A percentile compares a stretch with the other conserved stretches of the same genome.
These are phyloP conservation scores for Hipposideros larvatus DNA, from an alignment of 2,797 vertebrate species.

Conservation along the genomic window DNA sequence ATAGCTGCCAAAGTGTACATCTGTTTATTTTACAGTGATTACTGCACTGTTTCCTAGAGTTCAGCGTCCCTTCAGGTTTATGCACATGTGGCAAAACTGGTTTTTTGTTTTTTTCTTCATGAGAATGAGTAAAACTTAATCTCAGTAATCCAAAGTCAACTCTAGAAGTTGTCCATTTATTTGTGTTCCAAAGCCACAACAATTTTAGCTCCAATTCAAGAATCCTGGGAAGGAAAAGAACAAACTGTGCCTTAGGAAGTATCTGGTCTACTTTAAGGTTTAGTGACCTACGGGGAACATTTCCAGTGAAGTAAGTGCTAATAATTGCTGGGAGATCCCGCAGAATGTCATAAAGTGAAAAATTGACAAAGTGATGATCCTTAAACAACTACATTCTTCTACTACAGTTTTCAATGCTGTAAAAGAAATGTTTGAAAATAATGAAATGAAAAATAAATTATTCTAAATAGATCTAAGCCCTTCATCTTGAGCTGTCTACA, in stretches of 20 bases:
- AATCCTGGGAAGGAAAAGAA: background rate
- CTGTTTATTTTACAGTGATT: constrained; percentile 65
- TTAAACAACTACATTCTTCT: background rate
- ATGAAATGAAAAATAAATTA: constrained; percentile 43
- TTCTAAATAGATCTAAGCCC: background rate
- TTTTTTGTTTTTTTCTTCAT: constrained; percentile 35
- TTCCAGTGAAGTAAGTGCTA: background rate
- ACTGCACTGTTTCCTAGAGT: constrained; percentile 51
- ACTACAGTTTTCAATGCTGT: background rate
- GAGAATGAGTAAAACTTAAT: constrained; percentile 72
- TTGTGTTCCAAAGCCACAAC: background rate
- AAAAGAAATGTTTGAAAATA: constrained; percentile 29
- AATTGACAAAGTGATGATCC: background rate
- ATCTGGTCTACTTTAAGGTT: background rate
- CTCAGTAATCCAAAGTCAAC: constrained; percentile 46
- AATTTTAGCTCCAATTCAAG: constrained; percentile 18
- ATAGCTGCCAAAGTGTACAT: background rate
- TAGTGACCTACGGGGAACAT: background rate
- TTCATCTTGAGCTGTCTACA: background rate
- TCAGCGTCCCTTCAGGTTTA: constrained; percentile 36
- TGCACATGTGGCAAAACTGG: constrained; percentile 37
- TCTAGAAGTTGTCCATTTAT: constrained; percentile 15
- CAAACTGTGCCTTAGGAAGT: background rate
- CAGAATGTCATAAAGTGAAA: constrained; percentile 36
- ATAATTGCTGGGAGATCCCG: background rate